phyloP scores from a whole-genome alignment of 2,888 invertebrate species.

The Mythimna pallens region DNA sequence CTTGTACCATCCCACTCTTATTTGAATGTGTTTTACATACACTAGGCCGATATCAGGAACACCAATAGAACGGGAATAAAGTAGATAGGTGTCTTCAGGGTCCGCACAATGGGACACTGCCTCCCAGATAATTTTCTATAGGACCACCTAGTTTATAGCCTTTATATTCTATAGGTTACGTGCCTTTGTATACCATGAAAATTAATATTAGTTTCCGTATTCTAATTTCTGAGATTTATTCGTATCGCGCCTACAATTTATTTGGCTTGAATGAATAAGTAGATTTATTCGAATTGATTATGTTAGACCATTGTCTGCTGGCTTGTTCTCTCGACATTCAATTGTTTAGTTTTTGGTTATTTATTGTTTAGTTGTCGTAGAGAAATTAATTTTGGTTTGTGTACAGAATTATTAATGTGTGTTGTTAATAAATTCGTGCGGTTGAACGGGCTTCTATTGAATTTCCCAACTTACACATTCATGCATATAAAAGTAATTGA shows the following conservation, averaged over 20 bases:
- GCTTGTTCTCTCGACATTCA: conserved; percentile 51
- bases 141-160: conserved; percentile 76
- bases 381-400: conserved; percentile 50
- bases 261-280: conserved; percentile 61
- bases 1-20: conserved; percentile 71
- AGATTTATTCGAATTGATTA: conserved; percentile 63
- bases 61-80: conserved; percentile 78
- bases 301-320: conserved; percentile 57
- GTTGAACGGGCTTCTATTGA: conserved; percentile 7
- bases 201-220: conserved; percentile 79
- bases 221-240: conserved; percentile 73
- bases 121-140: conserved; percentile 76
- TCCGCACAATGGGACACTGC: conserved; percentile 72
- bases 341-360: conserved; percentile 60
- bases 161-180: conserved; percentile 73
- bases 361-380: conserved; percentile 49
- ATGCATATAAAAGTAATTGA: conserved; percentile 44
- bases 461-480: conserved; percentile 40
- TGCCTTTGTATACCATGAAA: conserved; percentile 78
- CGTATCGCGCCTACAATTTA: conserved; percentile 65
- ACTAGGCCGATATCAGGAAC: conserved; percentile 74
- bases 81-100: conserved; percentile 73
- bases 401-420: conserved; percentile 40
- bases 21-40: conserved; percentile 85
- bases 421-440: conserved; percentile 24